phyloP scores from a whole-genome alignment of 2,113 vertebrate genomes.

The Pterocles burchelli region DNA sequence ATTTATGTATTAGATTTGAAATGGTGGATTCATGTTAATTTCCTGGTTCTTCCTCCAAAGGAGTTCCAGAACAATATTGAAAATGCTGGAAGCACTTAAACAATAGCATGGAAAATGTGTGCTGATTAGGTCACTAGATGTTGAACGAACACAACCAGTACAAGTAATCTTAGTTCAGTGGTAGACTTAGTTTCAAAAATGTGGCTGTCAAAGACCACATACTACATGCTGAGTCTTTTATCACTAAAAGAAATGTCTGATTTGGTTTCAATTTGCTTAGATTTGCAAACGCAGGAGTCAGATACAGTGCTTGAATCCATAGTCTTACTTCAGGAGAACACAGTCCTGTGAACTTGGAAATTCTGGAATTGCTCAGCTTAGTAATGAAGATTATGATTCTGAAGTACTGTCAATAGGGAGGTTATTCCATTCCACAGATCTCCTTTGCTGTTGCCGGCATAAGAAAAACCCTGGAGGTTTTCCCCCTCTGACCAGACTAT shows the following conservation, averaged over 20 bases:
- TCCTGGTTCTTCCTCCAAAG: not conserved
- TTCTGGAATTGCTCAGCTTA: not conserved
- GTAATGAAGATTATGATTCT: not conserved
- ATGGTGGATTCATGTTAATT: not conserved
- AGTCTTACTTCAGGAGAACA: not conserved
- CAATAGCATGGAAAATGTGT: not conserved
- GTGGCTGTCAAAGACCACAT: not conserved
- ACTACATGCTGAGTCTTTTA: not conserved
- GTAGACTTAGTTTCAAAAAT: not conserved
- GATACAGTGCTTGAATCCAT: not conserved
- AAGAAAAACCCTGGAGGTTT: not conserved
- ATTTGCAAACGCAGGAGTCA: not conserved
- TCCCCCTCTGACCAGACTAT: not conserved
- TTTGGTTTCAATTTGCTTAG: not conserved
- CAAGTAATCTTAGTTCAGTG: conserved; percentile 7
- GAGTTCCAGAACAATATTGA: not conserved
- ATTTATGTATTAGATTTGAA: not conserved
- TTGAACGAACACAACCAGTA: conserved; percentile 9
- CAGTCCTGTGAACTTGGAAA: not conserved
- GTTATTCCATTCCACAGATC: not conserved
- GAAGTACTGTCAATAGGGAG: not conserved
- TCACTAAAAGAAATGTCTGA: not conserved
- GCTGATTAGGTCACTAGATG: conserved; percentile 6
- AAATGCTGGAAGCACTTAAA: not conserved
- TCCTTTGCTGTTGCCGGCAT: not conserved